Evolutionary conservation across 2,113 vertebrate genomes (phyloP), one percentile per base, ranked within the genome.

Genomic region (Trachemys scripta): DNA sequence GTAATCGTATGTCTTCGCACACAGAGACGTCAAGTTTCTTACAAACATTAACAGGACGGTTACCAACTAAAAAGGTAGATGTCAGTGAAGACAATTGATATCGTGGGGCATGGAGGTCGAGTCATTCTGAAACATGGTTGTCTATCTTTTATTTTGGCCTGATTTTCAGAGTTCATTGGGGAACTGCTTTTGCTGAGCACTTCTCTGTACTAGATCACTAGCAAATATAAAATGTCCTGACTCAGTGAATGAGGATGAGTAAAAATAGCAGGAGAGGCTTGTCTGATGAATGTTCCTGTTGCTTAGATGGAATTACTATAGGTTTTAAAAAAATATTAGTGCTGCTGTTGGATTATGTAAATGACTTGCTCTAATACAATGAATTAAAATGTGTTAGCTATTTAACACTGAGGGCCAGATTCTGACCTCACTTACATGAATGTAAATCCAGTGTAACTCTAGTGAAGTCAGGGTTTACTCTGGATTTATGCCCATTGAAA

Each of bases 1-100:
- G 99, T 99, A 99, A 99, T 98, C 99, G 99, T 98, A 99, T 99
- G 99, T 99, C 99, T 99, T 99, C 99, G 99, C 99, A 99, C 99
- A 99, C 99, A 98, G 99, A 99, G 99, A 99, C 99, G 98, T 98
- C 99, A 99, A 99, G 99, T 99, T 99, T 99, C 99, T 99, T 99
- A 99, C 99, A 99, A 99, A 99, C 99, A 99, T 99, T 99, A 99
- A 99, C 99, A 98, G 99, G 99, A 99, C 99, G 99, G 97, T 99
- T 99, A 98, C 99, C 99, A 98, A 99, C 99, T 98, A 99, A 99
- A 99, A 99, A 99, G 99, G 99, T 99, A 99, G 99, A 99, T 98
- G 97, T 95, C 98, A 97, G 97, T 94, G 96, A 96, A 98, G 98
- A 98, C 97, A 95, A 97, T 95, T 97, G 87, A 89, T 94, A 82